Conservation (phyloP, 2,797 vertebrate genomes). For the Helarctos malayanus region DNA sequence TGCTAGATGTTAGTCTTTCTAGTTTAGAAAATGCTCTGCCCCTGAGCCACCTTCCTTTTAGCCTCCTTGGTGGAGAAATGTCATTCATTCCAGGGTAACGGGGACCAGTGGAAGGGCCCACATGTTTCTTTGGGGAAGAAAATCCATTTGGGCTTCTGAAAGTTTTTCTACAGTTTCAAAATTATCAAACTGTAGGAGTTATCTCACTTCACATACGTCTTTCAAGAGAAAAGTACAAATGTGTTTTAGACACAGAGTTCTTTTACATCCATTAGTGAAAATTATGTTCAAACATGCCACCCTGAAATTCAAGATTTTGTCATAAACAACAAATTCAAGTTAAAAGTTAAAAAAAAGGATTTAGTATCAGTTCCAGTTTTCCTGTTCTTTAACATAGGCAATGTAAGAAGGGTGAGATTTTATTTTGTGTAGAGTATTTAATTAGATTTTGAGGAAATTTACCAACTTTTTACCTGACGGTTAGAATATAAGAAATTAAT, state of each 20-base stretch:
- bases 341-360: conserved; percentile 22
- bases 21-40: not conserved
- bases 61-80: not conserved
- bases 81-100: not conserved
- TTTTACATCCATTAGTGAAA: conserved; percentile 72
- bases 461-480: not conserved
- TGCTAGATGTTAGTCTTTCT: not conserved
- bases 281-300: conserved; percentile 62
- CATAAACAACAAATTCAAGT: conserved; percentile 52
- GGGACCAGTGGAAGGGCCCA: not conserved
- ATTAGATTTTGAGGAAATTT: not conserved
- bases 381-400: not conserved
- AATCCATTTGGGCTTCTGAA: not conserved
- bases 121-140: not conserved
- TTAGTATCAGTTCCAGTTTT: not conserved
- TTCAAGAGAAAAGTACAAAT: not conserved
- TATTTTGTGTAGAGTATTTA: not conserved
- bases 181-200: conserved; percentile 53
- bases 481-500: not conserved
- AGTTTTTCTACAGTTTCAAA: conserved; percentile 59
- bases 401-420: not conserved
- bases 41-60: too few species aligned
- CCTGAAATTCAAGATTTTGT: conserved; percentile 50
- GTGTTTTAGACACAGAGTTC: conserved; percentile 40
- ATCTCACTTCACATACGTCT: not conserved